Evolutionary conservation across 1,140 invertebrate genomes (phyloP).

Genomic region (Panagrolaimus sp.): DNA sequence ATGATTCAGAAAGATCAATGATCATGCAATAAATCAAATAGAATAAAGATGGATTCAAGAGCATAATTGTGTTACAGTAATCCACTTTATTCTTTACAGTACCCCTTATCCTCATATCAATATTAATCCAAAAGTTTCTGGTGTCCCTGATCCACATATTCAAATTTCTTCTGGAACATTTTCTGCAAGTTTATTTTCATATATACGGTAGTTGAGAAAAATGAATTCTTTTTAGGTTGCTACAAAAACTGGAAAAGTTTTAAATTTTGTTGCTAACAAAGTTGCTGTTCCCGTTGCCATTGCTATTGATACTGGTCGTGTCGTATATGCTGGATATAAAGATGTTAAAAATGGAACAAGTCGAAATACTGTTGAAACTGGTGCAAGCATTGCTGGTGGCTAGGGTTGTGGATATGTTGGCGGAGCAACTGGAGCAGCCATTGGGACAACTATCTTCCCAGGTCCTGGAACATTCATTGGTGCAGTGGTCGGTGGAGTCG

Average conservation of each 20-base stretch:
- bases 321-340: neutral
- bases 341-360: constrained; percentile 3
- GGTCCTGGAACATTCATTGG: neutral
- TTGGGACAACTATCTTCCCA: neutral
- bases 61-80: too few species aligned
- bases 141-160: neutral
- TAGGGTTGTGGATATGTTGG: neutral
- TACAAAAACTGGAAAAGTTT: neutral
- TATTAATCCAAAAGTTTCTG: neutral
- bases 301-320: neutral
- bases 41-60: too few species aligned
- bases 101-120: neutral
- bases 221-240: neutral
- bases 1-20: too few species aligned
- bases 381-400: neutral
- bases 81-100: too few species aligned
- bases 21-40: too few species aligned
- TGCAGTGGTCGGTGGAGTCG: neutral
- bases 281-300: neutral
- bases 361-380: neutral
- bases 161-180: neutral
- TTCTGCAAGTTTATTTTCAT: neutral
- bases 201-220: neutral
- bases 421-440: neutral
- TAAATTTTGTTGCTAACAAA: neutral